Percentiles rank a stretch among this genome's conserved stretches.
Conservation (phyloP, 2,113 vertebrate species). For the Dendropsophus ebraccatus region DNA sequence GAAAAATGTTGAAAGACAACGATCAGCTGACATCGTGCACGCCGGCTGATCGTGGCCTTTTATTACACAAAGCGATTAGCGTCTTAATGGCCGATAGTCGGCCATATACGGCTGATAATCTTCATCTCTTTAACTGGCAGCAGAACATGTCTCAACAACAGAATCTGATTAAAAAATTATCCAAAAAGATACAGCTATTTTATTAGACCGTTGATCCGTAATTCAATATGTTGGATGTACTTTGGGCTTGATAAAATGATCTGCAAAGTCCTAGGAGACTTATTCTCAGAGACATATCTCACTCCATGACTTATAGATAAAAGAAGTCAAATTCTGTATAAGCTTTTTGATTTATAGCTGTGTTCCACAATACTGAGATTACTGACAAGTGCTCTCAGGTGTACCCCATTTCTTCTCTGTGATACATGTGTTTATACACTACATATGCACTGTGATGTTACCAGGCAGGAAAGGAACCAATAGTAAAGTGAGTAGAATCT, state of each 20-base stretch:
- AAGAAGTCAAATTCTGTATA: background rate
- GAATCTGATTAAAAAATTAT: conserved; percentile 22
- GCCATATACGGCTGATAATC: too few relatives aligned
- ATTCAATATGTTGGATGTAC: background rate
- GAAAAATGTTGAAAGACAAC: too few relatives aligned
- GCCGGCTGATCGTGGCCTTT: too few relatives aligned
- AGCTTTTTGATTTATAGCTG: background rate
- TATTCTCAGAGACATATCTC: background rate
- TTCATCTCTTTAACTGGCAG: background rate
- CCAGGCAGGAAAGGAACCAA: too few relatives aligned
- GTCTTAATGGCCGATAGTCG: too few relatives aligned
- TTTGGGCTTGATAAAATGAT: background rate
- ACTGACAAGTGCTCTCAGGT: background rate
- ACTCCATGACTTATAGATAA: background rate
- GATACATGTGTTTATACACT: too few relatives aligned
- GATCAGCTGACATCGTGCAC: too few relatives aligned
- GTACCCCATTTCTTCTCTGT: too few relatives aligned
- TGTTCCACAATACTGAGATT: background rate
- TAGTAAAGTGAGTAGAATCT: too few relatives aligned
- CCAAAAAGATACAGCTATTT: too few relatives aligned
- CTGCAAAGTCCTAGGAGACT: background rate
- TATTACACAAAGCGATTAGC: too few relatives aligned
- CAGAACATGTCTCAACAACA: background rate
- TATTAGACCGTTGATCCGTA: background rate
- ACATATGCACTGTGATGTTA: too few relatives aligned